Conservation (phyloP, 1,140 invertebrate genomes). For the Luehdorfia chinensis region DNA sequence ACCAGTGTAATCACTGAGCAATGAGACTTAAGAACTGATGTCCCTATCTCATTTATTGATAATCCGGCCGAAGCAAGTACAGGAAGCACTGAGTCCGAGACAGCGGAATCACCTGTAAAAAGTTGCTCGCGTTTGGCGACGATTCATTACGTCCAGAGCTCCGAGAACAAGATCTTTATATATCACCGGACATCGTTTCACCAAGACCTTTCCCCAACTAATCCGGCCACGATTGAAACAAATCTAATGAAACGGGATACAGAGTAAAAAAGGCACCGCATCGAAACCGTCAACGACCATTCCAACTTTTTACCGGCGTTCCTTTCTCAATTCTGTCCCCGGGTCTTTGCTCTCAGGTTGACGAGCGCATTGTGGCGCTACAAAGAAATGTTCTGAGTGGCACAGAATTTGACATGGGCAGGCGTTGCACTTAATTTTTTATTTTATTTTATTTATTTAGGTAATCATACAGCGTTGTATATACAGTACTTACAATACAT, state of each 20-base stretch:
- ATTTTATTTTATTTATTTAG: too few relatives aligned
- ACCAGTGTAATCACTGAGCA: too few relatives aligned
- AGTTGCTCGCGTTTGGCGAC: conserved; percentile 34
- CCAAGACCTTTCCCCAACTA: conserved; percentile 65
- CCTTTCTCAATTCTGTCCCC: conserved; percentile 66
- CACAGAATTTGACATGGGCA: too few relatives aligned
- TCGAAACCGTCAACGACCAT: conserved; percentile 64
- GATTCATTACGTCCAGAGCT: conserved; percentile 52
- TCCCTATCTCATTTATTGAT: too few relatives aligned
- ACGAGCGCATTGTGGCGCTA: too few relatives aligned
- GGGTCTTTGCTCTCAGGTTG: too few relatives aligned
- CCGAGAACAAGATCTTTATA: conserved; percentile 52
- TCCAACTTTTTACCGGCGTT: conserved; percentile 68
- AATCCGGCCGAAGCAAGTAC: too few relatives aligned
- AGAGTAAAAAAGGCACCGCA: conserved; percentile 31
- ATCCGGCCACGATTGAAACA: conserved; percentile 68
- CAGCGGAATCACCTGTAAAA: conserved; percentile 34
- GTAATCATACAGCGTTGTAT: too few relatives aligned
- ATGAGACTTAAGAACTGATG: too few relatives aligned
- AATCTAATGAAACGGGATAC: conserved; percentile 71
- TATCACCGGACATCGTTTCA: conserved; percentile 66
- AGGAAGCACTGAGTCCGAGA: neutral
- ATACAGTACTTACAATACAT: too few relatives aligned
- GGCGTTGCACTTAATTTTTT: too few relatives aligned
- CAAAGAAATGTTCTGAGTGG: too few relatives aligned